Percentiles rank a stretch among this genome's conserved stretches.
These are phyloP conservation scores for Ptilonorhynchus violaceus DNA, from an alignment of 2,113 vertebrate species.

Conservation along the genomic window DNA sequence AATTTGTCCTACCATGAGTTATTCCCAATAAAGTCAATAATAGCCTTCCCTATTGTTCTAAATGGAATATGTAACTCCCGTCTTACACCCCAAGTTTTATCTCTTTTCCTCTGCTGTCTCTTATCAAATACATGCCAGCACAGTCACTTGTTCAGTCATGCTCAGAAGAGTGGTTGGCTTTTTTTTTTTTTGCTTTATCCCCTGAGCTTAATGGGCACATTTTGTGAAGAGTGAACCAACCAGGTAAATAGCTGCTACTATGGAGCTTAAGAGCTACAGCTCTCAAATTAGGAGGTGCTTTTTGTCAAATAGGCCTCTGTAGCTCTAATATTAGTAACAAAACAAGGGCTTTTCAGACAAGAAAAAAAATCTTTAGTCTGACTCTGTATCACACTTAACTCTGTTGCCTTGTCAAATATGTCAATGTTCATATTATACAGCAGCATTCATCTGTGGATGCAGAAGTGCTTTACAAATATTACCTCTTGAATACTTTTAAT, in stretches of 20 bases:
- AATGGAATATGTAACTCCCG: not conserved
- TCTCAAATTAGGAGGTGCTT: slow-evolving; percentile 68
- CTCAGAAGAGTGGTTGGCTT: not conserved
- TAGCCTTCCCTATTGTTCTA: not conserved
- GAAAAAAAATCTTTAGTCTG: slow-evolving; percentile 61
- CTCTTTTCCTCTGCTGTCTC: slow-evolving; percentile 7
- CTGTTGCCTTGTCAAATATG: slow-evolving; percentile 67
- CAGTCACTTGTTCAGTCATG: slow-evolving; percentile 27
- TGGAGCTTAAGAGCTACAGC: slow-evolving; percentile 66
- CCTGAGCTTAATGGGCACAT: slow-evolving; percentile 60
- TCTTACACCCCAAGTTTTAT: not conserved
- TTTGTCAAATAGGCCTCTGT: slow-evolving; percentile 63
- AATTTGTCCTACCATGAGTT: not conserved
- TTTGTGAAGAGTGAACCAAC: slow-evolving; percentile 67
- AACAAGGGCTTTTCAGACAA: slow-evolving; percentile 67
- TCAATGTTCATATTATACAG: slow-evolving; percentile 48
- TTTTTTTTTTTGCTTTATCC: slow-evolving; percentile 12
- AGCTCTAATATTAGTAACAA: slow-evolving; percentile 68
- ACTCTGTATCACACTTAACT: slow-evolving; percentile 62
- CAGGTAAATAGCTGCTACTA: slow-evolving; percentile 67
- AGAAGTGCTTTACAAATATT: slow-evolving; percentile 53
- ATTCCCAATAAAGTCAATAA: not conserved
- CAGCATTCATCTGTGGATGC: slow-evolving; percentile 37
- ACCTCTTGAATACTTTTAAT: slow-evolving; percentile 50
- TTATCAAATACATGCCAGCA: slow-evolving; percentile 51